Percentiles rank a stretch among this genome's conserved stretches.
Conservation (phyloP, 2,888 invertebrate genomes). For the Amblyteles armatorius region DNA sequence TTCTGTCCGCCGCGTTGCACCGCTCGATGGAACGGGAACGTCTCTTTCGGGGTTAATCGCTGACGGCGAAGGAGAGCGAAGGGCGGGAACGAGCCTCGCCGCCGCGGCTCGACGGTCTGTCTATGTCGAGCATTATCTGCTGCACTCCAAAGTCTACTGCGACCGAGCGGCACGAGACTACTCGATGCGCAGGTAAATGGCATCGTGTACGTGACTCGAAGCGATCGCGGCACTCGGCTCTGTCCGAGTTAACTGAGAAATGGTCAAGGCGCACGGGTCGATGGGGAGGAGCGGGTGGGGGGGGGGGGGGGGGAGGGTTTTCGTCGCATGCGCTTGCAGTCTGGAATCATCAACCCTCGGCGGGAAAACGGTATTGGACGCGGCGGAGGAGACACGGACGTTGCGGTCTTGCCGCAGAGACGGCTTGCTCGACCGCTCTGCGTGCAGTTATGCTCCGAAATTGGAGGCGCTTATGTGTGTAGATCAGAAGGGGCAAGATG, state of each 20-base stretch:
- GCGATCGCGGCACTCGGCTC: slow-evolving; percentile 29
- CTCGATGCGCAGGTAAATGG: not conserved
- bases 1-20: slow-evolving; percentile 50
- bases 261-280: slow-evolving; percentile 11
- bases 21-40: slow-evolving; percentile 52
- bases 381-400: not conserved
- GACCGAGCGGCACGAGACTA: not conserved
- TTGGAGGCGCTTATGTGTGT: not conserved
- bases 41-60: slow-evolving; percentile 63
- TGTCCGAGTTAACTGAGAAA: slow-evolving; percentile 3
- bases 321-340: not conserved
- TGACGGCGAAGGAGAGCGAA: slow-evolving; percentile 36
- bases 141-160: not conserved
- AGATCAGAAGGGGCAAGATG: too few species aligned
- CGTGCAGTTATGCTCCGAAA: slow-evolving; percentile 9
- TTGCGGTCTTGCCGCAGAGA: not conserved
- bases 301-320: too few species aligned
- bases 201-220: slow-evolving; percentile 1
- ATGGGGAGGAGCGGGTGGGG: not conserved
- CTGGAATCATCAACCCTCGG: not conserved
- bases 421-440: not conserved
- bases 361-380: not conserved
- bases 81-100: not conserved
- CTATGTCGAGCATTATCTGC: slow-evolving; percentile 34
- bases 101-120: not conserved